Evolutionary conservation across 2,797 vertebrate genomes (phyloP), one percentile per base, ranked within the genome.

Genomic region (Ctenopoma multispine): DNA sequence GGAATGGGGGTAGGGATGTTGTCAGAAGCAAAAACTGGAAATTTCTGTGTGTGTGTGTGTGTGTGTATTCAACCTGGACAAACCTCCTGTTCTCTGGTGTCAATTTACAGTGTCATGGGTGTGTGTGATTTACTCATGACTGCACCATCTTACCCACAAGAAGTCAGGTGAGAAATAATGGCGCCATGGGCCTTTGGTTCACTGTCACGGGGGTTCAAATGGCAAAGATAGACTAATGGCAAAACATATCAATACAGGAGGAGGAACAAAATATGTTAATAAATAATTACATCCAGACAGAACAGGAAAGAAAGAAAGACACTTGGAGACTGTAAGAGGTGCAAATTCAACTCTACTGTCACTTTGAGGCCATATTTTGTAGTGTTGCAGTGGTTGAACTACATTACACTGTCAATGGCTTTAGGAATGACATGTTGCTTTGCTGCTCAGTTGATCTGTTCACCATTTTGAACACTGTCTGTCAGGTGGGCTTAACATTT

Each of bases 41-140:
- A 75, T 86, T 86, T 57, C 31, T 44, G 44, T 61, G 40, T 27
- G 36, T 47, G 50, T 69, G 61, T 9, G 31, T 34, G 31, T 34
- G 31, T 34, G 31, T 34, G 31, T 12, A 11, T 63, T 82, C 41
- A 77, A 76, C 64, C 70, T 69, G 77, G 57, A 70, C 70, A 81
- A 71, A 77, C 83, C 63, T 73, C 66, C 69, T 84, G 82, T 23
- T 31, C 75, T 78, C 71, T 76, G 65, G 80, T 63, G 77, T 67
- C 62, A 81, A 55, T 50, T 77, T 9, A 4, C 51, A 34, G 63
- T 54, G 31, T 74, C 51, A 62, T 49, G 55, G n/a, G 36, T 31
- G 46, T 73, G 53, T 59, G 66, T 47, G 50, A 67, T 77, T 73
- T 40, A 64, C 60, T 72, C 63, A 1, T 72, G 21, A 68, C 69